These are phyloP conservation scores for Graptemys geographica DNA, from an alignment of 2,797 vertebrate genomes.

Conservation along the genomic window DNA sequence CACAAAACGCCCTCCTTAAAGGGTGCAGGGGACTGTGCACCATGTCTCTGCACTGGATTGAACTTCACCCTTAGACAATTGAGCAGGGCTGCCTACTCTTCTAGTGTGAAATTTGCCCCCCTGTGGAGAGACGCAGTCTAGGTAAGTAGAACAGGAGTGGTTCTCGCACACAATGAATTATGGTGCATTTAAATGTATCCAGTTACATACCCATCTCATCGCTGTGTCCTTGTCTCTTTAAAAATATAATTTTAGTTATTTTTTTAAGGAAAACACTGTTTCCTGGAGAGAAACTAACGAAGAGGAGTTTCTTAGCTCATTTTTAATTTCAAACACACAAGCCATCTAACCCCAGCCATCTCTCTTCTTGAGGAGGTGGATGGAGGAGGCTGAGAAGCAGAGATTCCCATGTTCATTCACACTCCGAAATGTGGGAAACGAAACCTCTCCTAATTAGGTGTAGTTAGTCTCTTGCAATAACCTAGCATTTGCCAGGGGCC, in stretches of 20 bases:
- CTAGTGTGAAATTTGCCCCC: fast-evolving
- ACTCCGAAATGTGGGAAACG: not conserved
- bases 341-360: not conserved
- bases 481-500: constrained; percentile 20
- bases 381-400: not conserved
- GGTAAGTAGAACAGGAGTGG: fast-evolving
- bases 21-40: not conserved
- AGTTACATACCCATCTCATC: not conserved
- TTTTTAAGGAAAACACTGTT: constrained; percentile 37
- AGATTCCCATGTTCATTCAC: not conserved
- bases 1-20: not conserved
- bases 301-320: constrained; percentile 35
- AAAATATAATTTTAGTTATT: constrained; percentile 6
- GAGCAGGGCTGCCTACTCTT: not conserved
- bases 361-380: not conserved
- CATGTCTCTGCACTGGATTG: not conserved
- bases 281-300: constrained; percentile 23
- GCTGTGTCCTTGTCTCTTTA: not conserved
- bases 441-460: constrained; percentile 3
- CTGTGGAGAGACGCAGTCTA: fast-evolving
- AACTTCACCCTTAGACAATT: not conserved
- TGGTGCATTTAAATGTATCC: not conserved
- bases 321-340: constrained; percentile 14
- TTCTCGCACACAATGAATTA: fast-evolving
- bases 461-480: constrained; percentile 53